These are phyloP conservation scores for Parochlus steinenii DNA, from an alignment of 2,888 invertebrate genomes.

Conservation along the genomic window DNA sequence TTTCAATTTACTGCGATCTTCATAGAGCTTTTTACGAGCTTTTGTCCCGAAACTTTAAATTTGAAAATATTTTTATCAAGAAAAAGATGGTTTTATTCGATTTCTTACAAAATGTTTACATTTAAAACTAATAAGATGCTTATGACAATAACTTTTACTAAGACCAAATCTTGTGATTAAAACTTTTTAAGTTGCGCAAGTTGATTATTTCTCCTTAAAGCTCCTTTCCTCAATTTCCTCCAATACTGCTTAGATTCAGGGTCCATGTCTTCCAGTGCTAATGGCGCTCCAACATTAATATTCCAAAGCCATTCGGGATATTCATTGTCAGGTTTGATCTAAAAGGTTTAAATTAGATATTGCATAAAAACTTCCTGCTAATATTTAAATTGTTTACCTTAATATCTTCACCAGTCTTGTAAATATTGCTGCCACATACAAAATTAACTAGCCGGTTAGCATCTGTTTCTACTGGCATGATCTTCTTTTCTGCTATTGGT, in stretches of 20 bases:
- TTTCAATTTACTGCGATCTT: no score
- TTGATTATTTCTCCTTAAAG: slow-evolving; percentile 44
- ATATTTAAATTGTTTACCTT: slow-evolving; percentile 32
- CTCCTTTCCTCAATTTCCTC: slow-evolving; percentile 50
- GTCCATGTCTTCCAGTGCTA: slow-evolving; percentile 56
- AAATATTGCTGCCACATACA: slow-evolving; percentile 76
- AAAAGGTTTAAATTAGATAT: slow-evolving; percentile 4
- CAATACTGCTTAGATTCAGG: slow-evolving; percentile 69
- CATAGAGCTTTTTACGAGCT: no score
- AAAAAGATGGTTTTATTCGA: no score
- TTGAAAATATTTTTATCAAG: no score
- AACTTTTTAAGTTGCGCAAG: slow-evolving; percentile 42
- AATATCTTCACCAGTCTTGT: slow-evolving; percentile 63
- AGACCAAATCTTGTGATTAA: no score
- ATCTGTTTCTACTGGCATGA: slow-evolving; percentile 74
- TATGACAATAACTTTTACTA: no score
- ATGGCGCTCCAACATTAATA: slow-evolving; percentile 44
- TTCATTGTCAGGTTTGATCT: slow-evolving; percentile 53
- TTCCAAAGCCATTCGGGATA: slow-evolving; percentile 91
- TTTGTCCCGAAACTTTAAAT: no score
- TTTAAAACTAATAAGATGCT: no score
- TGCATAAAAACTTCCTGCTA: not conserved
- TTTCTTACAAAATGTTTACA: no score
- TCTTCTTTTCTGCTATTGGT: slow-evolving; percentile 46
- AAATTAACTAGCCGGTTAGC: slow-evolving; percentile 52